Conservation (phyloP, 2,797 vertebrate species). For the Gadopsis marmoratus region DNA sequence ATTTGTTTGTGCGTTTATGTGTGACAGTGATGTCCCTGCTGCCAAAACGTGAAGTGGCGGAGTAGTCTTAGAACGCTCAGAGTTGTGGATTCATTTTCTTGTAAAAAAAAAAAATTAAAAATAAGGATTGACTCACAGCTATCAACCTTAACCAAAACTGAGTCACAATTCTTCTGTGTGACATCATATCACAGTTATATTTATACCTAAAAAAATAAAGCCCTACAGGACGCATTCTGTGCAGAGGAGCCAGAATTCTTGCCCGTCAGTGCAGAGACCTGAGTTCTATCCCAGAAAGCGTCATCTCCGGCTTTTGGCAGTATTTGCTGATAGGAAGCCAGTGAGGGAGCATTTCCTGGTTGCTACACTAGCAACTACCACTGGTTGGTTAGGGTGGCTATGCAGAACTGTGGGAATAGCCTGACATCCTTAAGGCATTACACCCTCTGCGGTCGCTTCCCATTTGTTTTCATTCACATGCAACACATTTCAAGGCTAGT, state of each 20-base stretch:
- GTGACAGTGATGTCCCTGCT: background rate
- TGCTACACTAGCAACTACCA: background rate
- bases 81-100: background rate
- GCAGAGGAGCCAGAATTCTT: background rate
- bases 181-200: background rate
- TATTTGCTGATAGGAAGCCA: background rate
- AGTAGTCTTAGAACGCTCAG: background rate
- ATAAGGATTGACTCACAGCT: background rate
- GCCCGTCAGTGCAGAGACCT: background rate
- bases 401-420: background rate
- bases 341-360: background rate
- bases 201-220: background rate
- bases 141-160: background rate
- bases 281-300: background rate
- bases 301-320: background rate
- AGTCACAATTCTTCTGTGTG: background rate
- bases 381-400: background rate
- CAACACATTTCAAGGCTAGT: too few species aligned
- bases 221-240: background rate
- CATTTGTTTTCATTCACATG: background rate
- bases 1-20: background rate
- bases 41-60: background rate
- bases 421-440: background rate
- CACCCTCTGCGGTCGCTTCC: background rate
- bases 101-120: too few species aligned